Evolutionary conservation across 2,113 vertebrate genomes (phyloP).

Genomic region (Cryptomyrus ogoouensis): DNA sequence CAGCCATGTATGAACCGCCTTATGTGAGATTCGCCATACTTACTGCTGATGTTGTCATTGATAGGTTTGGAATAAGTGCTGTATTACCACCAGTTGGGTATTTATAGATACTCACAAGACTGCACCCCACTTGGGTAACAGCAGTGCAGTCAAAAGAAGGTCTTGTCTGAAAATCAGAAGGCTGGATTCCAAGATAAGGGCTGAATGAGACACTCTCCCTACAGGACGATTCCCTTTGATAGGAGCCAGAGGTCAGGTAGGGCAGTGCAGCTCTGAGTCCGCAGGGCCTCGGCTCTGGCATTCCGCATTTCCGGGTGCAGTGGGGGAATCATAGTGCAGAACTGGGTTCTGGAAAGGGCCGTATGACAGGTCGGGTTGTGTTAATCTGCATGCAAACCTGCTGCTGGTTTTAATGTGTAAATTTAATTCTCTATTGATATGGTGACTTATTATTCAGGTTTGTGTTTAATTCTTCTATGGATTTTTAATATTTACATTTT

Average conservation of each 20-base stretch:
- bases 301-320: background rate
- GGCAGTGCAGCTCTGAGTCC: background rate
- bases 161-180: conserved; percentile 11
- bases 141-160: conserved; percentile 8
- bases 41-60: background rate
- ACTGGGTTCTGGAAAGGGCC: background rate
- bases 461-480: background rate
- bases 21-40: background rate
- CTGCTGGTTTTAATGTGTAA: background rate
- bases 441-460: background rate
- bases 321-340: background rate
- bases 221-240: background rate
- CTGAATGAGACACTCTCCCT: background rate
- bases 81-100: background rate
- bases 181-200: conserved; percentile 5
- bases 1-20: background rate
- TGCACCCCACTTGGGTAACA: background rate
- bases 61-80: background rate
- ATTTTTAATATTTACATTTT: background rate
- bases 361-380: background rate
- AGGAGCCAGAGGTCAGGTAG: background rate
- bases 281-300: background rate
- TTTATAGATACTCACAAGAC: conserved; percentile 11
- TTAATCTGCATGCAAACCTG: background rate
- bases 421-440: background rate